Conservation (phyloP, 2,113 vertebrate genomes). For the Paraplagusia blochii region DNA sequence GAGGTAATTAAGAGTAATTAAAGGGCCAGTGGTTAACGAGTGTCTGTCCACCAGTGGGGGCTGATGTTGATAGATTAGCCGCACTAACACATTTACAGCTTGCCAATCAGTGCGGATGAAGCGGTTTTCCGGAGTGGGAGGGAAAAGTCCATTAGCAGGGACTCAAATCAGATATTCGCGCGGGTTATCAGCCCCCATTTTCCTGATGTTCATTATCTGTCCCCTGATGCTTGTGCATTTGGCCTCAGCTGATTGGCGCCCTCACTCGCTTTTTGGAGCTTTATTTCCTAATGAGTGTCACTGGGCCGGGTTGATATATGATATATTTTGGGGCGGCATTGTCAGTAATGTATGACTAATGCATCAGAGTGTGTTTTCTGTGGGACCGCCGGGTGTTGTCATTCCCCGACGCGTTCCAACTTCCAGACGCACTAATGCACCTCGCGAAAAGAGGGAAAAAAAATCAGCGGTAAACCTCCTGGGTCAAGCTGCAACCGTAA, state of each 20-base stretch:
- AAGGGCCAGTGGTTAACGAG: conserved; percentile 72
- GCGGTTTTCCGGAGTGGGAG: conserved; percentile 75
- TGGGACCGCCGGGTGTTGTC: conserved; percentile 52
- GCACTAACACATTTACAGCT: conserved; percentile 68
- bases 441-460: conserved; percentile 20
- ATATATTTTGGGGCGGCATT: conserved; percentile 58
- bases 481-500: conserved; percentile 40
- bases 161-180: conserved; percentile 74
- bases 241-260: conserved; percentile 69
- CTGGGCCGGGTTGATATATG: conserved; percentile 55
- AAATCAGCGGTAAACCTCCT: conserved; percentile 40
- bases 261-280: conserved; percentile 57
- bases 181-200: conserved; percentile 73
- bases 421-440: conserved; percentile 52
- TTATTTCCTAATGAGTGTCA: conserved; percentile 72
- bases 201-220: conserved; percentile 74
- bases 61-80: conserved; percentile 73
- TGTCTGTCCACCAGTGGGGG: conserved; percentile 60
- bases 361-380: conserved; percentile 43
- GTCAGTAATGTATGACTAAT: conserved; percentile 66
- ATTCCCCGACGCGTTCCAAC: conserved; percentile 22
- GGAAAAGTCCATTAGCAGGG: conserved; percentile 76
- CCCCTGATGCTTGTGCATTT: conserved; percentile 71
- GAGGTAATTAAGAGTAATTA: conserved; percentile 77
- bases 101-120: conserved; percentile 75